Conservation (phyloP, 2,113 vertebrate genomes). For the Willisornis vidua region DNA sequence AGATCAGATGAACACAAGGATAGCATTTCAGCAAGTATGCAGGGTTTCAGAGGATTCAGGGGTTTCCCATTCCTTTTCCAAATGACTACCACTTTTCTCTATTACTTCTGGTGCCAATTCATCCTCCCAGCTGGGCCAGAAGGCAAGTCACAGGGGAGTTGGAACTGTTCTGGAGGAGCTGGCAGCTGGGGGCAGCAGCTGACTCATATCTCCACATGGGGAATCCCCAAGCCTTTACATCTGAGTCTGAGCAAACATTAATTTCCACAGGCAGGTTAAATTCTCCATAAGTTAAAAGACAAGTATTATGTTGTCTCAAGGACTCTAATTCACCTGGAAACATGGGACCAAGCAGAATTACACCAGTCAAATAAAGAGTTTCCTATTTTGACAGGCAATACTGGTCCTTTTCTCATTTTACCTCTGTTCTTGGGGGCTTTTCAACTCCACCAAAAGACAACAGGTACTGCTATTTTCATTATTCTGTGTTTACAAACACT, state of each 20-base stretch:
- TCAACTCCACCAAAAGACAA: not conserved
- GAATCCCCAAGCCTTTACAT: not conserved
- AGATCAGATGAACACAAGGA: not conserved
- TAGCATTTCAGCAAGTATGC: not conserved
- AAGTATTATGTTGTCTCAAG: not conserved
- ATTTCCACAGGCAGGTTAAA: not conserved
- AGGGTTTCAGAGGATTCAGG: not conserved
- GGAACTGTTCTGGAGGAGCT: not conserved
- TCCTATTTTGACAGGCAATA: not conserved
- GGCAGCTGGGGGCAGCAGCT: not conserved
- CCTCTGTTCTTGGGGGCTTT: not conserved
- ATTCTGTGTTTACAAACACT: not conserved
- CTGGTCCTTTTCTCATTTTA: not conserved
- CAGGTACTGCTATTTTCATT: not conserved
- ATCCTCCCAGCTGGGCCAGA: not conserved
- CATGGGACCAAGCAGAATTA: not conserved
- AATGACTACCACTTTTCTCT: not conserved
- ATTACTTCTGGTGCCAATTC: not conserved
- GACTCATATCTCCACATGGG: not conserved
- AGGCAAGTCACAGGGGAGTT: not conserved
- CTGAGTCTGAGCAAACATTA: not conserved
- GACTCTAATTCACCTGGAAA: not conserved
- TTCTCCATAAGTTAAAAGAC: not conserved
- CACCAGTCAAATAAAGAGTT: not conserved
- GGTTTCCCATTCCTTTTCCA: not conserved